Evolutionary conservation across 2,888 invertebrate species (phyloP).

Genomic region (Mythimna impura): DNA sequence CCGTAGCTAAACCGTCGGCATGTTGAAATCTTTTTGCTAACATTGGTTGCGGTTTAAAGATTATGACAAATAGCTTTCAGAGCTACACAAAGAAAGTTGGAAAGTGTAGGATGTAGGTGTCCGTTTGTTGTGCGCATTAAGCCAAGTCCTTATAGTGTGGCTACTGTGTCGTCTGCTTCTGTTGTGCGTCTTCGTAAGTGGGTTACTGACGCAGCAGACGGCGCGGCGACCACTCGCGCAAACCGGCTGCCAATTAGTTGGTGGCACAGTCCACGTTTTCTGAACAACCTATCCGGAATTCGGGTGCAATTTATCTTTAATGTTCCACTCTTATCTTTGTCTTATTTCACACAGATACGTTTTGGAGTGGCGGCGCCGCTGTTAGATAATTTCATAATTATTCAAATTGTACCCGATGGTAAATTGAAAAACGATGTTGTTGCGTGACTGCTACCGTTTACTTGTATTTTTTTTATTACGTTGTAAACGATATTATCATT

Average conservation of each 20-base stretch:
- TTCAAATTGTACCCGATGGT: slow-evolving; percentile 61
- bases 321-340: slow-evolving; percentile 49
- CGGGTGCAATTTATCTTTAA: slow-evolving; percentile 51
- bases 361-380: slow-evolving; percentile 40
- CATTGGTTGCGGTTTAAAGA: slow-evolving; percentile 52
- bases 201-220: slow-evolving; percentile 81
- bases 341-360: slow-evolving; percentile 55
- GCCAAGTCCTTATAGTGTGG: slow-evolving; percentile 64
- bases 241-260: slow-evolving; percentile 77
- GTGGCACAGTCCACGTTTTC: slow-evolving; percentile 51
- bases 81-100: slow-evolving; percentile 62
- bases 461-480: slow-evolving; percentile 64
- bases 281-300: slow-evolving; percentile 61
- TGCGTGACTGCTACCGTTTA: slow-evolving; percentile 75
- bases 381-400: slow-evolving; percentile 65
- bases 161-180: slow-evolving; percentile 61
- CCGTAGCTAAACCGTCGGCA: slow-evolving; percentile 43
- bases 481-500: slow-evolving; percentile 64
- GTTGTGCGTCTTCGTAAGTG: slow-evolving; percentile 74
- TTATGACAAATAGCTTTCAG: slow-evolving; percentile 39
- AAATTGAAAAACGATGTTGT: slow-evolving; percentile 66
- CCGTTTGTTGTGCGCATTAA: slow-evolving; percentile 57
- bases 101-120: slow-evolving; percentile 64
- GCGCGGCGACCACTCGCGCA: slow-evolving; percentile 77
- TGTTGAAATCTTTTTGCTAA: slow-evolving; percentile 54